These are phyloP conservation scores for Cyaniris semiargus DNA, from an alignment of 2,888 invertebrate species.

Conservation along the genomic window DNA sequence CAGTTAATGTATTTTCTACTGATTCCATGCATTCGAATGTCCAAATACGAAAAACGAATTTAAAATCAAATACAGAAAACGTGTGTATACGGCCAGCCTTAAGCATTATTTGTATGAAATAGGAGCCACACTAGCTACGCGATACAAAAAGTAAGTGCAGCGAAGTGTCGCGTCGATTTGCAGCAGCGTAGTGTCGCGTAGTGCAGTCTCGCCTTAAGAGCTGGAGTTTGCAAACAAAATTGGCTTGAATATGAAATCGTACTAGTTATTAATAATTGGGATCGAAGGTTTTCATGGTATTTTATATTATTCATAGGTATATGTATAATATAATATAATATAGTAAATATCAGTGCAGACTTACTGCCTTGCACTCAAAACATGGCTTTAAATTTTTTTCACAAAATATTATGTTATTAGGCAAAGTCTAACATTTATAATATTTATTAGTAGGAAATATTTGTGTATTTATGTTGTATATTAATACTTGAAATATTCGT, in stretches of 20 bases:
- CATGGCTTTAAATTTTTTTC: not conserved
- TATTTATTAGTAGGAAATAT: not conserved
- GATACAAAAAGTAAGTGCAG: too few species aligned
- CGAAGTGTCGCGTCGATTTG: too few species aligned
- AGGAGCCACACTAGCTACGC: too few species aligned
- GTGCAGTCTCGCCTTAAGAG: not conserved
- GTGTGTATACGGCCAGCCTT: too few species aligned
- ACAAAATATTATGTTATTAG: not conserved
- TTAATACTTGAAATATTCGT: not conserved
- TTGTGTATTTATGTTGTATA: not conserved
- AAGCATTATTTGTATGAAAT: too few species aligned
- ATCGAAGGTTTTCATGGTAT: not conserved
- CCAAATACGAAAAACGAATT: too few species aligned
- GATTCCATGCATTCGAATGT: too few species aligned
- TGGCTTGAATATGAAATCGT: not conserved
- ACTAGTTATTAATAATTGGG: not conserved
- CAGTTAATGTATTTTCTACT: too few species aligned
- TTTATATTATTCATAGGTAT: not conserved
- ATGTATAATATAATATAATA: too few species aligned
- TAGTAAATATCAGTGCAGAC: not conserved
- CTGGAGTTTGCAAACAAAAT: not conserved
- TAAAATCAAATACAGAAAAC: too few species aligned
- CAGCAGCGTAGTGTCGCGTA: too few species aligned
- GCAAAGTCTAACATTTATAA: not conserved
- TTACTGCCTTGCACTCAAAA: not conserved